A percentile compares a stretch with the other conserved stretches of the same genome.
Conservation (phyloP, 2,797 vertebrate species). For the Rousettus madagascariensis region DNA sequence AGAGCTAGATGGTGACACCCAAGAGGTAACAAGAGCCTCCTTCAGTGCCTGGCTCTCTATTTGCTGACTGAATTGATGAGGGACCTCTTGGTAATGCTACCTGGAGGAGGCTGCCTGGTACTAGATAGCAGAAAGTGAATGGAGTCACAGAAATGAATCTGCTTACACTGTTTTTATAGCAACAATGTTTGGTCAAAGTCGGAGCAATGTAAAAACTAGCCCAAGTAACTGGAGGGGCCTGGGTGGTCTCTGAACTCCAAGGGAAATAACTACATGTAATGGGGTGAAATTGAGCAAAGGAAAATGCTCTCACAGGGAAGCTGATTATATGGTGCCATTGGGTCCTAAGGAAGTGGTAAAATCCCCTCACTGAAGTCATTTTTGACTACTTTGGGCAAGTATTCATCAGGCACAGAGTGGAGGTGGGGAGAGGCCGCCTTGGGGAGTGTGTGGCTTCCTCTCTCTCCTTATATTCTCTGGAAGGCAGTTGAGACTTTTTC, state of each 20-base stretch:
- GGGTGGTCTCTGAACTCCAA: background rate
- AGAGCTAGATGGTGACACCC: background rate
- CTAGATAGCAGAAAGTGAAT: background rate
- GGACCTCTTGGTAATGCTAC: background rate
- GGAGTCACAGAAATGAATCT: background rate
- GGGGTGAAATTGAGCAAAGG: constrained; percentile 34
- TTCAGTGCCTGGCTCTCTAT: background rate
- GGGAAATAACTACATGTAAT: background rate
- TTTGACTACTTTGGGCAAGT: background rate
- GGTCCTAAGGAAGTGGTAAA: background rate
- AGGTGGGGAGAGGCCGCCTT: background rate
- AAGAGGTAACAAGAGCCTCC: no score
- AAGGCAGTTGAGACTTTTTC: background rate
- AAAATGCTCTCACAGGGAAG: background rate
- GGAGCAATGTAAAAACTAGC: background rate
- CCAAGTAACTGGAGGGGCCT: background rate
- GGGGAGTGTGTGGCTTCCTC: background rate
- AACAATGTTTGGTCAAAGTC: background rate
- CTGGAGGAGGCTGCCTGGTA: background rate
- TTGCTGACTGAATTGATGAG: background rate
- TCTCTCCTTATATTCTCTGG: background rate
- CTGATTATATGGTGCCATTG: background rate
- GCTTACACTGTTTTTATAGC: background rate
- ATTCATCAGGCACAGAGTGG: no score
- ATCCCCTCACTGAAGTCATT: background rate